Base-by-base conservation (phyloP, 2,113 vertebrate species). In the Zosterops japonicus region DNA sequence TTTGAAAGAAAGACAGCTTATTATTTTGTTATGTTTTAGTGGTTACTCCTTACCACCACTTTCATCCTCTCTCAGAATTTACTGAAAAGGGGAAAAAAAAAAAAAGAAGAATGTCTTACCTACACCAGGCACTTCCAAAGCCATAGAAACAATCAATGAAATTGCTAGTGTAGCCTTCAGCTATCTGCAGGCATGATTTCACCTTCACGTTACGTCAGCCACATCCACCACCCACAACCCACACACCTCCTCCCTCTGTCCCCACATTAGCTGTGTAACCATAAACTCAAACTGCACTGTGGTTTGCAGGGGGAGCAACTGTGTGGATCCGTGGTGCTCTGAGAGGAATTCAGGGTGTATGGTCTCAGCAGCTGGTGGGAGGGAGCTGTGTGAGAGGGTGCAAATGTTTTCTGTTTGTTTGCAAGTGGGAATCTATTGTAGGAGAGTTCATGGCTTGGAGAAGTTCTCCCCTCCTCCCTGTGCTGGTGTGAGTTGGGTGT, bases 171-270 rank as follows among this genome's bases (percentile, higher is more conserved):
- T 39, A 75, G 76, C 50, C 35, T 47, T 71, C 35, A 50, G 42
- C 60, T 52, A 21, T 64, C 33, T 81, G 39, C 0, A 2, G 89
- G 76, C 19, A 21, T 63, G 80, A 81, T 89, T 93, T 92, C 93
- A 89, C 86, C 91, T 93, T 91, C 72, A 14, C 8, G 5, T 64
- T 81, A 89, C 24, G 1, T 92, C 94, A 95, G 83, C 92, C 77
- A 28, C 91, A 94, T 89, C 63, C 82, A 91, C 71, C 77, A 89
- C 78, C 86, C 92, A 76, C 89, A 94, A 33, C 83, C 86, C 92
- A 77, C 90, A 89, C 23, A 6, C 56, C 87, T 87, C 69, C 53
- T 81, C 83, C 65, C 70, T 80, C 69, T 0, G 0, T 72, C 55
- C 76, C 86, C 94, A 78, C 76, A 56, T 20, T 1, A 36, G 72